Conservation (phyloP, 2,797 vertebrate genomes). For the Cichlasoma orientale region DNA sequence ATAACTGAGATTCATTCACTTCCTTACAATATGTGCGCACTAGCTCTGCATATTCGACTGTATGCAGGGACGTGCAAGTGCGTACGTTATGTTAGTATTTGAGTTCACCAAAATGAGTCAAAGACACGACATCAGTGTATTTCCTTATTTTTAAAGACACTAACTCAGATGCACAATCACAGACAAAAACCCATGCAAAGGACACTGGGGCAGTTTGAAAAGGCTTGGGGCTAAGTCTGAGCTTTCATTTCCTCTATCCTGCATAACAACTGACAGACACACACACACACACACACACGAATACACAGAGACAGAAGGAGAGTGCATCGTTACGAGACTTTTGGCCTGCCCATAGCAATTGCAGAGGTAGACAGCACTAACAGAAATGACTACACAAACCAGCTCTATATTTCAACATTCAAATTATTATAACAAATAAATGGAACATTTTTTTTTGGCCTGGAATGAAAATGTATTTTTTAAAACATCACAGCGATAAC, state of each 20-base stretch:
- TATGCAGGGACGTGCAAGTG: background rate
- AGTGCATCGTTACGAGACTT: conserved; percentile 56
- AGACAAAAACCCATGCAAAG: conserved; percentile 32
- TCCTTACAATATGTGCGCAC: conserved; percentile 25
- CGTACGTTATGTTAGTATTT: background rate
- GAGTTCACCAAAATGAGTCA: background rate
- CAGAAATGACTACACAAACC: conserved; percentile 33
- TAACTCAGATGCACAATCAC: conserved; percentile 16
- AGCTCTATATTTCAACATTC: conserved; percentile 9
- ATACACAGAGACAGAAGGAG: conserved; percentile 24
- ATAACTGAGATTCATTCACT: conserved; percentile 62
- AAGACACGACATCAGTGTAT: background rate
- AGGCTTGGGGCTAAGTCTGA: conserved; percentile 72
- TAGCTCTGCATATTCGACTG: background rate
- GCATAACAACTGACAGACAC: conserved; percentile 62
- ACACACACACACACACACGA: conserved; percentile 24
- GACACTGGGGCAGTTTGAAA: conserved; percentile 66
- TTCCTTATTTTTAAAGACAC: background rate
- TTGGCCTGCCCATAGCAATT: conserved; percentile 51
- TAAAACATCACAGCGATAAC: background rate
- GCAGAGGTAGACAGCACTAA: conserved; percentile 41
- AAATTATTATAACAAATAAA: conserved; percentile 1
- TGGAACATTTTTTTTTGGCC: background rate
- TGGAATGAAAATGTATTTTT: background rate
- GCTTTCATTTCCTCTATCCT: conserved; percentile 81